Base-by-base conservation (phyloP, 2,797 vertebrate species). In the Halcyon smyrnensis region DNA sequence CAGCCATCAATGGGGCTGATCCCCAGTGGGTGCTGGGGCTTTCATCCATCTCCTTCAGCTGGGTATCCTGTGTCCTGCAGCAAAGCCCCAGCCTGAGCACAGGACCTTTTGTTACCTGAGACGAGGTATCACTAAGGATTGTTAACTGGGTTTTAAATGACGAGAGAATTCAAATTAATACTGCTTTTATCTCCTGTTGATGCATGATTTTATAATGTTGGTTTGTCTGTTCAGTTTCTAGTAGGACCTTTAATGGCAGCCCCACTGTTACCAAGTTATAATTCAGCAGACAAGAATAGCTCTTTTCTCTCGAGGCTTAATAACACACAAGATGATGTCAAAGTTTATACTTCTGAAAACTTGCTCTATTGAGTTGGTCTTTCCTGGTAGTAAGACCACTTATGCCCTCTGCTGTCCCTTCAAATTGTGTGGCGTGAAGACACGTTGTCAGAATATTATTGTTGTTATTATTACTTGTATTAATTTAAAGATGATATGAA, bases 391-490 rank as follows among this genome's bases (percentile, higher is more conserved):
- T 51, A 92, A 96, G 94, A 73, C 46, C 93, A 94, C 91, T 94
- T 81, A 69, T 96, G 96, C 95, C 96, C 96, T 97, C 96, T 97
- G 82, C 96, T 96, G 92, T 97, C 93, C 76, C 87, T 96, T 95
- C 73, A 73, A 43, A 88, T 39, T 79, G 24, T 65, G 37, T 39
- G 51, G 51, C 30, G 30, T 57, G 41, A 84, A 81, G n/a, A 51
- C 3, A 50, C 57, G 25, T 39, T 85, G 64, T 69, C 73, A 84
- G 69, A 82, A 39, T 45, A 24, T 80, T 56, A 15, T 28, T 75
- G 24, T 32, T 78, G 24, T 32, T 51, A 37, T 54, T 73, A 53
- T 69, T 63, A 25, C 51, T 56, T 23, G 25, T 64, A 30, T 6
- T 79, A 28, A 30, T 81, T 41, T 53, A 84, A 60, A 19, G 8